Evolutionary conservation across 2,888 invertebrate genomes (phyloP), one percentile per base, ranked within the genome.

Genomic region (Dendrolimus pini): DNA sequence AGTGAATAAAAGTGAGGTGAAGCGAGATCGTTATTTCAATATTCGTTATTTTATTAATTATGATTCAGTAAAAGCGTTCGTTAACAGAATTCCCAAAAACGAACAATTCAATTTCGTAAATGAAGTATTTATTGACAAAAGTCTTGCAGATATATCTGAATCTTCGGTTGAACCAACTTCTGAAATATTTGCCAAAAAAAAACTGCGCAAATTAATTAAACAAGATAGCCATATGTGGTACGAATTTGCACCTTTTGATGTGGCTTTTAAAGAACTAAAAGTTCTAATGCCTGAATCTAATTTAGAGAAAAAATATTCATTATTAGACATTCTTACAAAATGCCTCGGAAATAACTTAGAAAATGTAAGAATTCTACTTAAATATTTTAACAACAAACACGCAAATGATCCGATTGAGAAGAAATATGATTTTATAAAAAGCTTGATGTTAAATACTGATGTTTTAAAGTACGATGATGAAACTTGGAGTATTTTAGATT

Each of bases 21-120:
- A 42, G 54, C 57, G 42, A 9, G 55, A 57, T 58, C 9, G 55
- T 9, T 18, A 64, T 9, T 58, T 74, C 56, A 58, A 57, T 9
- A 10, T 47, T 47, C 47, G 12, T 47, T 42, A 41, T 18, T 71
- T 77, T 65, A 78, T 75, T 59, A 54, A 55, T 6, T 70, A 69
- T 58, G 63, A 76, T 7, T 66, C 62, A 52, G 55, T 80, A 13
- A 70, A 74, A 62, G 60, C 67, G 55, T 76, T 85, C 58, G 64
- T 87, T 41, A 62, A 66, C 55, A 67, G 67, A 59, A 67, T 86
- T 62, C 83, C 82, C 2, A 65, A 65, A 63, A 67, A 75, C 42
- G 75, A 75, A 53, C 75, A 77, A 61, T 80, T 79, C 64, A 69
- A 75, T 60, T 84, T 85, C 56, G 71, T 82, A 0, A 79, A 80